These are phyloP conservation scores for Pithys albifrons DNA, from an alignment of 2,113 vertebrate species.

Conservation along the genomic window DNA sequence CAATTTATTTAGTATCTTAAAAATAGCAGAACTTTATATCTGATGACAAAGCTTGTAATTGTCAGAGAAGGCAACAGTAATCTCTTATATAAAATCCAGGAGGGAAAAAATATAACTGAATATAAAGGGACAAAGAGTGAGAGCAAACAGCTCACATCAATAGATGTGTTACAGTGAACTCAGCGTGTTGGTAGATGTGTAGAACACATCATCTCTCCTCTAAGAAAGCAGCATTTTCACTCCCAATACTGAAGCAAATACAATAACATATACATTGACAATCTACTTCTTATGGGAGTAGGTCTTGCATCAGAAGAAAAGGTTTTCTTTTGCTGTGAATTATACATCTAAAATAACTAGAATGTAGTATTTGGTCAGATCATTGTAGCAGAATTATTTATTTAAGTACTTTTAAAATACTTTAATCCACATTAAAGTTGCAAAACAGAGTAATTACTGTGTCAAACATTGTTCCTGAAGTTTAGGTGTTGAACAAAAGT, in stretches of 20 bases:
- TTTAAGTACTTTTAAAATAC: neutral
- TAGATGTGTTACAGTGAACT: conserved; percentile 10
- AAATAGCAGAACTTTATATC: conserved; percentile 28
- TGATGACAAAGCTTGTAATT: conserved; percentile 19
- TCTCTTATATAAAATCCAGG: neutral
- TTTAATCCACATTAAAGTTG: neutral
- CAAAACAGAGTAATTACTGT: neutral
- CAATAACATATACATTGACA: neutral
- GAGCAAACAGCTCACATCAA: conserved; percentile 9
- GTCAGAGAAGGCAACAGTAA: neutral
- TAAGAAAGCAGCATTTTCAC: neutral
- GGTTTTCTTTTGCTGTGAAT: neutral
- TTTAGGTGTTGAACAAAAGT: neutral
- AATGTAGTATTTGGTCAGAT: neutral
- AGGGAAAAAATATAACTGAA: neutral
- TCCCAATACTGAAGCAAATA: neutral
- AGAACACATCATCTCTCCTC: neutral
- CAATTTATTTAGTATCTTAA: conserved; percentile 39
- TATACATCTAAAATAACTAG: neutral
- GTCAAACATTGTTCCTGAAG: neutral
- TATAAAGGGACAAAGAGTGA: conserved; percentile 33
- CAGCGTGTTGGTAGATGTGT: neutral
- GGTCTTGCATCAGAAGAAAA: neutral
- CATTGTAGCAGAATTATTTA: neutral
- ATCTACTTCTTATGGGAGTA: neutral